Percentiles rank a stretch among this genome's conserved stretches.
Evolutionary conservation across 1,140 invertebrate genomes (phyloP).

Genomic region (Muscidifurax raptorellus): DNA sequence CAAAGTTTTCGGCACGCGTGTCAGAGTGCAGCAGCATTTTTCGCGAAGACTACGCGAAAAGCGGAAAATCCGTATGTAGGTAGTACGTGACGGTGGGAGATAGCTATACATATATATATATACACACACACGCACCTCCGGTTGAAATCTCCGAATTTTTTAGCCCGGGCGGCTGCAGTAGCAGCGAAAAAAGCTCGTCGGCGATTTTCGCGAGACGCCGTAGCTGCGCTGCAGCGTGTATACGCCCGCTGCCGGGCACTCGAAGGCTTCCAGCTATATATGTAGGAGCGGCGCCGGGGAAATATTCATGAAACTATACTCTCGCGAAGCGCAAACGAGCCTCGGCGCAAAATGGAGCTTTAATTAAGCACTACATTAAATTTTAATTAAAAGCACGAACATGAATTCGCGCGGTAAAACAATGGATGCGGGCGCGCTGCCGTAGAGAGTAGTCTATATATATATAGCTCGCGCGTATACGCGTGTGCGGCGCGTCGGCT

Average conservation of each 20-base stretch:
- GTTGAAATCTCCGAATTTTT: conserved; percentile 67
- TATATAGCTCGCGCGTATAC: neutral
- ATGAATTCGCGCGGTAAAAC: conserved; percentile 48
- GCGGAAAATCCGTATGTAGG: neutral
- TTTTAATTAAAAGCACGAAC: conserved; percentile 54
- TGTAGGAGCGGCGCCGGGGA: neutral
- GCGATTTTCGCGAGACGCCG: conserved; percentile 36
- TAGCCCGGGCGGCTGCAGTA: conserved; percentile 41
- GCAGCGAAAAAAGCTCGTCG: neutral
- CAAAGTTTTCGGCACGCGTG: neutral
- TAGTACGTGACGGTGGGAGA: neutral
- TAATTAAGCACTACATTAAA: conserved; percentile 55
- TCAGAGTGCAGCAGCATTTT: conserved; percentile 5
- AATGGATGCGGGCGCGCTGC: conserved; percentile 28
- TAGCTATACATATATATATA: too few species aligned
- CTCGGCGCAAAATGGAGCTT: conserved; percentile 50
- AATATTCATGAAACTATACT: conserved; percentile 54
- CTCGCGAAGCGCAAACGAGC: conserved; percentile 21
- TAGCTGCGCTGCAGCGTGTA: neutral
- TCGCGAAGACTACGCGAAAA: neutral
- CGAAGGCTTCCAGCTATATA: conserved; percentile 8
- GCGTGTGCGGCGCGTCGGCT: neutral
- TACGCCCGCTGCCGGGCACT: conserved; percentile 7
- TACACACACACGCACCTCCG: too few species aligned
- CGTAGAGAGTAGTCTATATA: neutral